Base-by-base conservation (phyloP, 1,140 invertebrate species). In the Microplitis demolitor region DNA sequence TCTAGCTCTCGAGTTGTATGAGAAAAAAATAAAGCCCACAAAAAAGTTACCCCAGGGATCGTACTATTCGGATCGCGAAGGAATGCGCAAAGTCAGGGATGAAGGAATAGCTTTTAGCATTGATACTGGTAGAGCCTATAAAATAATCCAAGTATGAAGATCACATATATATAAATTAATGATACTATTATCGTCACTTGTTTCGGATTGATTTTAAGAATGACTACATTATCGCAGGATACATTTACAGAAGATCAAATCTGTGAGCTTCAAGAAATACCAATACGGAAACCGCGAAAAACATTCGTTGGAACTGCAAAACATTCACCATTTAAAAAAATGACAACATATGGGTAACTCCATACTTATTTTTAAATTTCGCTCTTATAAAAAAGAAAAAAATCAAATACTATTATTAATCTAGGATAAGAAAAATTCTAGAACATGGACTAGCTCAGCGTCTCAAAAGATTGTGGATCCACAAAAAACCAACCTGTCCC, bases 61-160 rank as follows among this genome's bases (percentile, higher is more conserved):
- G 34, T 73, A 37, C 37, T 69, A n/a, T 24, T 8, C 81, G 79
- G 82, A 85, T 0, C 79, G 81, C 16, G 80, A 85, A 24, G 88
- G 88, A 3, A 74, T 89, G 4, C 66, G 69, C 8, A 77, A 80
- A 56, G 82, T 89, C 0, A 82, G 82, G 35, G 54, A 66, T 83
- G 89, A 73, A 3, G 72, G 88, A 0, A 91, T 88, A 75, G 91
- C 90, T 1, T 91, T 90, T 78, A 89, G 91, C 69, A 86, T 89
- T 3, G 90, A 91, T 79, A 87, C 87, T 8, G 85, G 88, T 1
- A 87, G 85, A 1, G 89, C 87, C 0, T 91, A 91, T 77, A 87
- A 87, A 51, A 87, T 90, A 1, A 90, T 91, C 74, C 80, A 82
- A 31, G 85, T 72, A 35, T 54, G 11, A 64, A 3, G 1, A 60